These are phyloP conservation scores for Sphyrna mokarran DNA, from an alignment of 2,113 vertebrate species.

Conservation along the genomic window DNA sequence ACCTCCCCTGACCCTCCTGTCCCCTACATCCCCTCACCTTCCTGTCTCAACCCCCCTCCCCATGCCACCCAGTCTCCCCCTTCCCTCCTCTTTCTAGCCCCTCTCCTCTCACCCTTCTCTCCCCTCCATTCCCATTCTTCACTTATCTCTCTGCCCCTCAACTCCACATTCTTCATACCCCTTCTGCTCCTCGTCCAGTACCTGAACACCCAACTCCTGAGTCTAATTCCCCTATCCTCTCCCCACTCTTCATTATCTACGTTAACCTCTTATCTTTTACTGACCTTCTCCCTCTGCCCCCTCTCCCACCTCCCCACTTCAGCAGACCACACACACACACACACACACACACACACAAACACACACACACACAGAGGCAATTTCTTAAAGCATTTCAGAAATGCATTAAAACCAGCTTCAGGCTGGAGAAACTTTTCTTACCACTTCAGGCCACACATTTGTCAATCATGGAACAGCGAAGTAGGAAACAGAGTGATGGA, in stretches of 20 bases:
- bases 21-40: too few species aligned
- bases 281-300: background rate
- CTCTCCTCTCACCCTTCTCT: too few species aligned
- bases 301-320: background rate
- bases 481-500: background rate
- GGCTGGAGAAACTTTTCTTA: background rate
- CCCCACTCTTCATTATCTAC: background rate
- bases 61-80: too few species aligned
- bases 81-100: background rate
- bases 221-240: background rate
- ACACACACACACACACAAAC: too few species aligned
- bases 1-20: too few species aligned
- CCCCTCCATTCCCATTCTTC: background rate
- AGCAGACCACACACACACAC: too few species aligned
- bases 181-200: background rate
- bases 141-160: too few species aligned
- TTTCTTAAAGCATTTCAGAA: background rate
- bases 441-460: slow-evolving; percentile 5
- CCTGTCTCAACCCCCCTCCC: too few species aligned
- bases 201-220: background rate
- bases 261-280: background rate
- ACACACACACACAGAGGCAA: too few species aligned
- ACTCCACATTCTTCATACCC: too few species aligned
- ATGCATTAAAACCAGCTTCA: background rate
- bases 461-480: background rate